Conservation (phyloP, 2,113 vertebrate genomes). For the western clawed frog (Xenopus tropicalis) region DNA sequence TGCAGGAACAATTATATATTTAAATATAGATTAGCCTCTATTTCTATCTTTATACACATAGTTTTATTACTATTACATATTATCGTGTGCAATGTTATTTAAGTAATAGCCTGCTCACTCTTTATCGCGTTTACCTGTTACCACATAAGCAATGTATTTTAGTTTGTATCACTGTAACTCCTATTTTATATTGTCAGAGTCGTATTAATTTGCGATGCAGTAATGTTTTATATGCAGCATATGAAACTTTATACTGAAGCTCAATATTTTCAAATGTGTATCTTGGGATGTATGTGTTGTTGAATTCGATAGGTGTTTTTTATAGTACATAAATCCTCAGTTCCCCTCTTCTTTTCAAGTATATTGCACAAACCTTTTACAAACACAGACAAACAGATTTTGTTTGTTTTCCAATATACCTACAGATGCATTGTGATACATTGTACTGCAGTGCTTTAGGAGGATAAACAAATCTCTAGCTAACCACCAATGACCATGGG, state of each 20-base stretch:
- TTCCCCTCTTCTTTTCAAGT: conserved; percentile 1
- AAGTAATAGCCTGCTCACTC: background rate
- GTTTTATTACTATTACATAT: background rate
- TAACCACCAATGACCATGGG: conserved; percentile 23
- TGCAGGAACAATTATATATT: no score
- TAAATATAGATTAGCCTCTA: no score
- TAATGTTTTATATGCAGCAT: conserved; percentile 31
- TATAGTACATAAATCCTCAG: conserved; percentile 33
- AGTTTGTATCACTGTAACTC: conserved; percentile 11
- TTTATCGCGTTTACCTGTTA: conserved; percentile 14
- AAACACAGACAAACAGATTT: background rate
- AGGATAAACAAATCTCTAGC: background rate
- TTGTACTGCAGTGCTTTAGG: background rate
- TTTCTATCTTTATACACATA: background rate
- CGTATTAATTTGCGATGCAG: conserved; percentile 13
- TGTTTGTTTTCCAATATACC: background rate
- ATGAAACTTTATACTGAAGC: conserved; percentile 26
- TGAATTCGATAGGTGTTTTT: conserved; percentile 20
- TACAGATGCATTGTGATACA: background rate
- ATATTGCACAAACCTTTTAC: background rate
- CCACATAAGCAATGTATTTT: conserved; percentile 22
- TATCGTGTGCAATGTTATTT: background rate
- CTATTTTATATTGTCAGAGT: conserved; percentile 14
- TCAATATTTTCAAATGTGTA: conserved; percentile 28
- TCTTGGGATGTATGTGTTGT: conserved; percentile 25